Percentiles rank a stretch among this genome's conserved stretches.
Conservation (phyloP, 2,113 vertebrate genomes). For the Lasiurus borealis region DNA sequence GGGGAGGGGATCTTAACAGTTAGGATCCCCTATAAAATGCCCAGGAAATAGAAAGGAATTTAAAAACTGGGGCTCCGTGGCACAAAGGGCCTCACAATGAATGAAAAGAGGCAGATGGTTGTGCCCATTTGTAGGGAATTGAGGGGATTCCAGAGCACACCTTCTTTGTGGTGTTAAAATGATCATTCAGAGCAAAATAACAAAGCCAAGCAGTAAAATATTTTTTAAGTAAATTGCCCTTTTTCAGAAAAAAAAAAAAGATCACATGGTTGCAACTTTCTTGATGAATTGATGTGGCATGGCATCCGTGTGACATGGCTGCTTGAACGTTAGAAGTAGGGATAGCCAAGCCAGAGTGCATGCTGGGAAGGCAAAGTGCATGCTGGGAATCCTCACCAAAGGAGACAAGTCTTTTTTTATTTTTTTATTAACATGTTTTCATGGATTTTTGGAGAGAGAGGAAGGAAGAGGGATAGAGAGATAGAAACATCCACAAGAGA, state of each 20-base stretch:
- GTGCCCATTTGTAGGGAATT: constrained; percentile 49
- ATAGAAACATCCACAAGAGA: no score
- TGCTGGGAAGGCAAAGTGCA: no score
- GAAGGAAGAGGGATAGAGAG: no score
- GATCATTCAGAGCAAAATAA: constrained; percentile 11
- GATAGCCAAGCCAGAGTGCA: not conserved
- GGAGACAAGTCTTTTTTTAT: not conserved
- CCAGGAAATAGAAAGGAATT: not conserved
- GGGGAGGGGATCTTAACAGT: not conserved
- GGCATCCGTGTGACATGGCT: not conserved
- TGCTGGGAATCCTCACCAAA: not conserved
- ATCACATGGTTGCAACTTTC: not conserved
- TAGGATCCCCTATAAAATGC: not conserved
- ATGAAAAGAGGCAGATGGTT: constrained; percentile 58
- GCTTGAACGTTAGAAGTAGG: not conserved
- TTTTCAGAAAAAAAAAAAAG: not conserved
- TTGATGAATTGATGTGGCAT: not conserved
- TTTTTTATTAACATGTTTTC: no score
- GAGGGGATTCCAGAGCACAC: not conserved
- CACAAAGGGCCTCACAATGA: constrained; percentile 38
- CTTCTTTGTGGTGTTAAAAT: constrained; percentile 35
- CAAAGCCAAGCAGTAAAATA: not conserved
- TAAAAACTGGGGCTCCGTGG: not conserved
- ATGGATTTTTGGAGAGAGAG: no score
- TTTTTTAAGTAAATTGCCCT: not conserved